These are phyloP conservation scores for Bellardia bayeri DNA, from an alignment of 2,888 invertebrate genomes.

Conservation along the genomic window DNA sequence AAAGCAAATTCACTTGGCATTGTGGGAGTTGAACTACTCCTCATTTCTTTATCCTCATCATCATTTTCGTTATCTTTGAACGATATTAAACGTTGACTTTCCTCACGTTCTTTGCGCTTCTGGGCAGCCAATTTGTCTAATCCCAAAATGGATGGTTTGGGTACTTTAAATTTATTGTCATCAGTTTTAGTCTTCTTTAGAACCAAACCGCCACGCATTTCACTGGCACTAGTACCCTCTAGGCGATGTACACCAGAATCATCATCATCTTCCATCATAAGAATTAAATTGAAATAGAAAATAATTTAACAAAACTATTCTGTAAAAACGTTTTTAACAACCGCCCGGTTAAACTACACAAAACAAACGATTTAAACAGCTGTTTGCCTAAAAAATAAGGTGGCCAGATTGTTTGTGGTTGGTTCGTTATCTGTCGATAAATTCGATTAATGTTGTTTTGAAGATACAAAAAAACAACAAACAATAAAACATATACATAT, in stretches of 20 bases:
- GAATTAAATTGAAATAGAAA: slow-evolving; percentile 8
- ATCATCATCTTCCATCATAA: slow-evolving; percentile 74
- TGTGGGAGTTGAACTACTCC: slow-evolving; percentile 63
- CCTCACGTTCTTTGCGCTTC: slow-evolving; percentile 87
- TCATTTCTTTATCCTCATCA: slow-evolving; percentile 80
- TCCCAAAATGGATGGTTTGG: slow-evolving; percentile 91
- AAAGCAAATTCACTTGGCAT: slow-evolving; percentile 80
- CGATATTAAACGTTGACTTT: slow-evolving; percentile 87
- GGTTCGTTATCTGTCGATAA: neutral
- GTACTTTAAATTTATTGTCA: slow-evolving; percentile 88
- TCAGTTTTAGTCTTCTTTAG: slow-evolving; percentile 87
- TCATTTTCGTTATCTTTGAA: slow-evolving; percentile 86
- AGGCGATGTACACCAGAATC: slow-evolving; percentile 87
- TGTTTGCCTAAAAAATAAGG: neutral
- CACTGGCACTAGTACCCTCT: slow-evolving; percentile 87
- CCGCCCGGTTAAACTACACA: slow-evolving; percentile 51
- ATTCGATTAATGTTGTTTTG: neutral
- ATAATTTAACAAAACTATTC: neutral
- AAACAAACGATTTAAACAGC: slow-evolving; percentile 34
- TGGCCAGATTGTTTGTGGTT: slow-evolving; percentile 5
- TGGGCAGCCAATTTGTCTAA: slow-evolving; percentile 93
- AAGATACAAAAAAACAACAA: too few relatives aligned
- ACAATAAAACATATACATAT: too few relatives aligned
- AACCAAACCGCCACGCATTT: slow-evolving; percentile 89
- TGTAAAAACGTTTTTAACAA: slow-evolving; percentile 57